Base-by-base conservation (phyloP, 2,888 invertebrate species). In the Dicranocentrus wangi region DNA sequence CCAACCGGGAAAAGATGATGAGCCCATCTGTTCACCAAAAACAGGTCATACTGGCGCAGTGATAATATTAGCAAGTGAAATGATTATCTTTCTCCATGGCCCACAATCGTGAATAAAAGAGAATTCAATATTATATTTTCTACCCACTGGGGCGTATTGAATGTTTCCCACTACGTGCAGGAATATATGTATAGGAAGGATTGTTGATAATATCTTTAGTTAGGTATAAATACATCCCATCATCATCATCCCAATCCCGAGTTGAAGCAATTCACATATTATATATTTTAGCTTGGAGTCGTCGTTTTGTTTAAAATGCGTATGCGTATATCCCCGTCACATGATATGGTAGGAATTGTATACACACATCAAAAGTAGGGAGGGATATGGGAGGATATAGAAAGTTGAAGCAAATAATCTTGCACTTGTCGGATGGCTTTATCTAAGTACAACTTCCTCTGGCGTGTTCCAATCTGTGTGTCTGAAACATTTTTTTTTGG, bases 21-120 rank as follows among this genome's bases (percentile, higher is more conserved):
- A 78, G 77, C 69, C 72, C 82, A 82, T 82, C 82, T 82, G 82
- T 78, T 82, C 71, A 21, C 32, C 65, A 27, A 60, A 51, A 58
- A 76, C 43, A 80, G 55, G 55, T 73, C 73, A 80, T 27, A 47
- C 13, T 70, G 27, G 5, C 17, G 10, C 10, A 42, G 19, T 39
- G 68, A 63, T 70, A 61, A 53, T 70, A 61, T 51, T 58, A 27
- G 60, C 43, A 66, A 63, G 47, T 55, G 43, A 39, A 70, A 61
- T 47, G 21, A 51, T 43, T 66, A 43, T 51, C 66, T 51, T 60
- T 39, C 63, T 63, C 63, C 42, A 63, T 15, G 23, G 63, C 63
- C 63, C 63, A 63, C 19, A 63, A 42, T 21, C 17, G 23, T 63
- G 21, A 27, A 25, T 77, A 65, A 21, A 70, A n/a, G n/a, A 17